A percentile compares a stretch with the other conserved stretches of the same genome.
Conservation (phyloP, 2,888 invertebrate genomes). For the Volucella inanis region DNA sequence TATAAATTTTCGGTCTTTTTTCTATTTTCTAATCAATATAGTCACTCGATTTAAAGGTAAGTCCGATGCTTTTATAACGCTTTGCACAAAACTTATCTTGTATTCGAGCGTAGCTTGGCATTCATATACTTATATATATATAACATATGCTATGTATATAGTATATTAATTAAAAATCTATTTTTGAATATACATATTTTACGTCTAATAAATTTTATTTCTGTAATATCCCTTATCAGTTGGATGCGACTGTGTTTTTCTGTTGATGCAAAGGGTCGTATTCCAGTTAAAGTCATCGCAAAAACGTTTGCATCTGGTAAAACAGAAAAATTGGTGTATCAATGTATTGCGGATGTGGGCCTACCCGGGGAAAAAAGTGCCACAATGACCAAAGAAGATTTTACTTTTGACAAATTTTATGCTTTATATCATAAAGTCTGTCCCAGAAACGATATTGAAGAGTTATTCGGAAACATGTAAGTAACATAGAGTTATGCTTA, state of each 20-base stretch:
- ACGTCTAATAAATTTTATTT: neutral
- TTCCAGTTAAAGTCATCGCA: constrained; percentile 97
- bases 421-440: constrained; percentile 99
- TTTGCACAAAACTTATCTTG: neutral
- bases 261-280: constrained; percentile 96
- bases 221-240: constrained; percentile 84
- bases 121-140: neutral
- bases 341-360: constrained; percentile 96
- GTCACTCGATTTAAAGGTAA: constrained; percentile 5
- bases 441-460: constrained; percentile 99
- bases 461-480: constrained; percentile 97
- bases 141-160: no score
- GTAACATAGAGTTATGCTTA: constrained; percentile 80
- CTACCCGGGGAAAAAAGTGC: constrained; percentile 98
- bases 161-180: no score
- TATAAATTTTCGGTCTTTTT: no score
- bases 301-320: constrained; percentile 99
- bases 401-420: constrained; percentile 99
- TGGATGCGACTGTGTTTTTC: constrained; percentile 99
- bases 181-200: no score
- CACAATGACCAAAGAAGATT: constrained; percentile 95
- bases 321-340: constrained; percentile 98
- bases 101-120: neutral
- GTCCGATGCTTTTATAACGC: neutral
- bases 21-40: no score